These are phyloP conservation scores for Coptodon bakossiorum DNA, from an alignment of 2,113 vertebrate genomes.

Conservation along the genomic window DNA sequence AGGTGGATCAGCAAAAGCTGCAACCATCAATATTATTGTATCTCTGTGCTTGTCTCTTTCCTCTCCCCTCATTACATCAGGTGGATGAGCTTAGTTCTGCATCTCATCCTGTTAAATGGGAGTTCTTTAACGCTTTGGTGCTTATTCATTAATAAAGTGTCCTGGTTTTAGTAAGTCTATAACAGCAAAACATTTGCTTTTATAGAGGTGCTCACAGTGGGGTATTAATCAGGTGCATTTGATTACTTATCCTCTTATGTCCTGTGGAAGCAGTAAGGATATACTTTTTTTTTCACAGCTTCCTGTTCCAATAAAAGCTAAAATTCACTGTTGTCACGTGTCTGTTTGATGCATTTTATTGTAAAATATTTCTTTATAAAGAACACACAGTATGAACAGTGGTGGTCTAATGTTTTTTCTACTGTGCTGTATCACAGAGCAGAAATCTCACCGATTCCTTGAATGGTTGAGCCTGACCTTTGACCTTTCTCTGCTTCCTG, in stretches of 20 bases:
- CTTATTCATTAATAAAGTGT: background rate
- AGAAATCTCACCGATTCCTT: background rate
- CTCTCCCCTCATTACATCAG: background rate
- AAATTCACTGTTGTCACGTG: background rate
- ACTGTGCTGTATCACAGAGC: background rate
- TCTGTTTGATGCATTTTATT: background rate
- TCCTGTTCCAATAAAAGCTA: background rate
- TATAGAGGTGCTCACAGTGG: background rate
- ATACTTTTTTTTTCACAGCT: background rate
- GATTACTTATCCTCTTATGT: background rate
- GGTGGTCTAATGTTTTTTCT: background rate
- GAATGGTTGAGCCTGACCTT: background rate
- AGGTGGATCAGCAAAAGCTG: background rate
- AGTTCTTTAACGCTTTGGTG: background rate
- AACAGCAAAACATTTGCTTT: background rate
- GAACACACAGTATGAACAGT: background rate
- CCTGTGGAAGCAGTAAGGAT: background rate
- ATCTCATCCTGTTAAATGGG: background rate
- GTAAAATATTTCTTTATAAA: background rate
- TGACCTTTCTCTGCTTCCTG: background rate
- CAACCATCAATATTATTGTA: background rate
- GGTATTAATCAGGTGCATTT: background rate
- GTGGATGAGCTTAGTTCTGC: accelerated
- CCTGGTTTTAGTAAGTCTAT: background rate
- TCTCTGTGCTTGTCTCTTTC: background rate